Base-by-base conservation (phyloP, 1,140 invertebrate genomes). In the Planococcus citri region DNA sequence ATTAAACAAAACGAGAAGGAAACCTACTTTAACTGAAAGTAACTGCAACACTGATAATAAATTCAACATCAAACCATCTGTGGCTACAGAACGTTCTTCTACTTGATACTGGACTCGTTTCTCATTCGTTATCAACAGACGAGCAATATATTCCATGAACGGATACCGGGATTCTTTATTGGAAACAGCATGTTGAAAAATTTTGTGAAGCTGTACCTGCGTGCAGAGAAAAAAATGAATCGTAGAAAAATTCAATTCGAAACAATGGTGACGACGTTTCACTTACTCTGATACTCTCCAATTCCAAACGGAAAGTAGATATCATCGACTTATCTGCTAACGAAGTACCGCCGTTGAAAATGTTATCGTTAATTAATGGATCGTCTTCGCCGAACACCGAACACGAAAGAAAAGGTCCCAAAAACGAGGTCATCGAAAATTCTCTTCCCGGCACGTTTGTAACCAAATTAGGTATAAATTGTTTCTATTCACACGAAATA, bases 11-110 rank as follows among this genome's bases (percentile, higher is more conserved):
- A n/a, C n/a, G n/a, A n/a, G n/a, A 37, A 37, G 33, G 14, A 37
- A 37, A 71, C 57, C 21, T 71, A 75, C 74, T 71, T 75, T 76
- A 4, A 74, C 61, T 25, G 74, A 72, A 17, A 76, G 71, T 21
- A 90, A 85, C 78, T 97, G 94, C 68, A 98, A 78, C 14, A 97
- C 89, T 58, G 89, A 89, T 70, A 97, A 83, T 3, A 98, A 78
- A 81, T 98, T 98, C 33, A 98, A 78, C 88, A 97, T 94, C 76
- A 95, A 95, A 0, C 95, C 94, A 79, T 98, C 94, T 12, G 90
- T 88, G 29, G 92, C 90, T 0, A 95, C 82, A 0, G 87, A 80
- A 72, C 88, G 83, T 74, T 94, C 91, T 77, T 97, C 93, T 33
- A 86, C 88, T 78, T 94, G 88, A 73, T 97, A 83, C 78, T 96